phyloP scores from a whole-genome alignment of 2,888 invertebrate species.

The Meiosimyza platycephala region DNA sequence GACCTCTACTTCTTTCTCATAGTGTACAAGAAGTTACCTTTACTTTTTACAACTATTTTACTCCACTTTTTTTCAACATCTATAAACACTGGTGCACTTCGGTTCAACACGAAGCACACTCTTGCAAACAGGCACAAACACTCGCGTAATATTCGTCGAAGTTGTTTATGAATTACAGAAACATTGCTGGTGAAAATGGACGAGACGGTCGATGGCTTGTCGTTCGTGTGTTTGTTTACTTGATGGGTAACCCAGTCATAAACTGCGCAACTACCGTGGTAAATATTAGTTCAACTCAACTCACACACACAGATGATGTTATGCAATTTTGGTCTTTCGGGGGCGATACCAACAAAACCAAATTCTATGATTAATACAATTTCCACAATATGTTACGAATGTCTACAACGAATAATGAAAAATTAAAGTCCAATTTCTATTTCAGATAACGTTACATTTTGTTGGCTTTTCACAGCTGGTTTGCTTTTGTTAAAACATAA shows the following conservation, averaged over 20 bases:
- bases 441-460: constrained; percentile 44
- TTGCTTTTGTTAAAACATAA: constrained; percentile 53
- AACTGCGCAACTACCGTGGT: constrained; percentile 24
- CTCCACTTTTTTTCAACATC: not conserved
- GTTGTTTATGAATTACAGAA: constrained; percentile 27
- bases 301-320: constrained; percentile 54
- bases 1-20: too few relatives aligned
- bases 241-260: constrained; percentile 16
- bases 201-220: constrained; percentile 6
- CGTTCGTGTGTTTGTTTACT: constrained; percentile 5
- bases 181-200: constrained; percentile 21
- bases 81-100: constrained; percentile 25
- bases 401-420: not conserved
- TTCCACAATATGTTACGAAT: constrained; percentile 36
- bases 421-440: not conserved
- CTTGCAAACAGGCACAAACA: constrained; percentile 48
- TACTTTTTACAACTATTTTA: too few relatives aligned
- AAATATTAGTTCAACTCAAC: constrained; percentile 31
- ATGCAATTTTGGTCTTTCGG: constrained; percentile 57
- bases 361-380: constrained; percentile 39
- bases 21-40: too few relatives aligned
- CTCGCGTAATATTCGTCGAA: not conserved
- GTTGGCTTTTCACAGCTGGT: constrained; percentile 45
- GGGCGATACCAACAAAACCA: constrained; percentile 48
- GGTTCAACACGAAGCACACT: constrained; percentile 27